These are phyloP conservation scores for Nothocercus nigrocapillus DNA, from an alignment of 2,113 vertebrate genomes.

Conservation along the genomic window DNA sequence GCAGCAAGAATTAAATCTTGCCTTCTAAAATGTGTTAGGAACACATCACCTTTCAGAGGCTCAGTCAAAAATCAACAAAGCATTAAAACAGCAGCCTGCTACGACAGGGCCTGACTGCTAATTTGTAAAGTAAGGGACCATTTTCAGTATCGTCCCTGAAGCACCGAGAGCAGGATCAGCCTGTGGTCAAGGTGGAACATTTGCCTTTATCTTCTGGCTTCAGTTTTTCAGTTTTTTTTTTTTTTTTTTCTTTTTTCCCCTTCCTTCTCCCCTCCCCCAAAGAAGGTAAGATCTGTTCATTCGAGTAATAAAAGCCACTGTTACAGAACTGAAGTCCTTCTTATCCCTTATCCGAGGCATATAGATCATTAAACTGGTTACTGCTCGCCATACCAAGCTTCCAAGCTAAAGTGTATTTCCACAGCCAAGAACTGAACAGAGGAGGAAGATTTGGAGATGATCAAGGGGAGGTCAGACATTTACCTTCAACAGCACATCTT, in stretches of 20 bases:
- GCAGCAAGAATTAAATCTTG: background rate
- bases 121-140: background rate
- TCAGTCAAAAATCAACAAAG: background rate
- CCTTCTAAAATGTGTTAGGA: background rate
- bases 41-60: background rate
- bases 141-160: background rate
- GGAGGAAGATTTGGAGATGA: background rate
- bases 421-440: background rate
- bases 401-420: background rate
- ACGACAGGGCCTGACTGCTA: background rate
- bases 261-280: background rate
- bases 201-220: background rate
- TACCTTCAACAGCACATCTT: background rate
- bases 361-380: background rate
- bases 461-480: background rate
- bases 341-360: background rate
- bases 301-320: background rate
- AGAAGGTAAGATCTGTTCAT: background rate
- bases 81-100: background rate
- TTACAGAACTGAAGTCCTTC: background rate
- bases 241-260: no score
- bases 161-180: background rate
- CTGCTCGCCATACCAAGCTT: background rate
- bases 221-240: background rate
- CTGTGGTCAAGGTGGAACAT: background rate